Base-by-base conservation (phyloP, 2,888 invertebrate species). In the Euzophera pinguis region DNA sequence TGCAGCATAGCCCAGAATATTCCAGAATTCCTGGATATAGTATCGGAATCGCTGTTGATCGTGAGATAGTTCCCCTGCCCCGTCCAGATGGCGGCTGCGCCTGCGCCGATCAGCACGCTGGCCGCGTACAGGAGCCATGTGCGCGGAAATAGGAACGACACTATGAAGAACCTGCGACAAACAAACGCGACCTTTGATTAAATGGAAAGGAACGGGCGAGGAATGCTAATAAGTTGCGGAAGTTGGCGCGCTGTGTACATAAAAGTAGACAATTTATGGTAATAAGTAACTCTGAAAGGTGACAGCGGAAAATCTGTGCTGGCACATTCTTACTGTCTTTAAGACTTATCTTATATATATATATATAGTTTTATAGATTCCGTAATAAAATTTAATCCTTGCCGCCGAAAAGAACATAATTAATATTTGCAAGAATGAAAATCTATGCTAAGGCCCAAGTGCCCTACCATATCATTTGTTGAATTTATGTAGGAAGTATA, bases 1-100 rank as follows among this genome's bases (percentile, higher is more conserved):
- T 99, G 98, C 59, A 98, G 91, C 87, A 99, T 93, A 0, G 98
- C 98, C 99, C 99, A 99, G 82, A 99, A 99, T 47, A 99, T 92
- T 9, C 99, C 98, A 9, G 98, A 97, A 84, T 99, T 98, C 63
- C 98, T 92, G 7, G 97, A 95, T 75, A 99, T 97, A 0, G 97
- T 98, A 0, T 94, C 93, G 0, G 93, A 87, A 62, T 95, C 94
- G 61, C 98, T 98, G 91, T 98, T 98, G 53, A 97, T 90, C 0
- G 98, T 97, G 51, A 99, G 77, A 59, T 88, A 89, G 74, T 86
- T 89, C 32, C 99, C 99, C 87, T 99, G 99, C 0, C 97, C 96
- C 43, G 98, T 98, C 99, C 99, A 99, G 59, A 98, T 95, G 43
- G 98, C 91, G 1, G 98, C 98, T 0, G 99, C 98, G 45, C 98